Percentiles rank a stretch among this genome's conserved stretches.
Conservation (phyloP, 1,140 invertebrate species). For the Drosophila arizonae region DNA sequence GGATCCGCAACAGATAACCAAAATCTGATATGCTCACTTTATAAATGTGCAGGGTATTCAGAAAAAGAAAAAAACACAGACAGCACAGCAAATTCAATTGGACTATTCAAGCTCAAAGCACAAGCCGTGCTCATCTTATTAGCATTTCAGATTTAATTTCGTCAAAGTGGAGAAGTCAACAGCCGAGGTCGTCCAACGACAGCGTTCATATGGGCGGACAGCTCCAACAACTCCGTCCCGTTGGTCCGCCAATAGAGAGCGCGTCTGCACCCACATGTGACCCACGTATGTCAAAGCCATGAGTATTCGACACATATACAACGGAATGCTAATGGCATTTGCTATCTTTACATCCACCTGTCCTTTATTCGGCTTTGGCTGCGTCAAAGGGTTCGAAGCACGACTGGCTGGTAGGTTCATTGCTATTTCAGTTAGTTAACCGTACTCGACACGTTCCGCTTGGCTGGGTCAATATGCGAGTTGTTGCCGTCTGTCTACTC, state of each 20-base stretch:
- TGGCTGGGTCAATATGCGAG: conserved; percentile 68
- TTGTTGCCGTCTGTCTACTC: conserved; percentile 40
- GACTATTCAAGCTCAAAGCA: conserved; percentile 55
- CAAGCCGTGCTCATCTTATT: conserved; percentile 51
- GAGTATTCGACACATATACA: conserved; percentile 42
- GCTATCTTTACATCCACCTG: conserved; percentile 35
- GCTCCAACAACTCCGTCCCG: background rate
- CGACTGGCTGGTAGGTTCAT: conserved; percentile 33
- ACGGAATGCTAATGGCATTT: conserved; percentile 70
- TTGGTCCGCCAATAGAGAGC: conserved; percentile 2
- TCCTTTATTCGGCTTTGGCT: conserved; percentile 9
- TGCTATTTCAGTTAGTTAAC: conserved; percentile 73
- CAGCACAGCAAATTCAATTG: conserved; percentile 49
- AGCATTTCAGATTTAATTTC: conserved; percentile 79
- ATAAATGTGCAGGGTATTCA: background rate
- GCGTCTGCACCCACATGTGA: conserved; percentile 41
- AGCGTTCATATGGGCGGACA: conserved; percentile 21
- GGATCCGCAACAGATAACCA: too few species aligned
- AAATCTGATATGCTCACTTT: background rate
- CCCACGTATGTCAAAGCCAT: conserved; percentile 47
- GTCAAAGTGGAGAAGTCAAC: conserved; percentile 75
- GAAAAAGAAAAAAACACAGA: background rate
- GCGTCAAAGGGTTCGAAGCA: conserved; percentile 65
- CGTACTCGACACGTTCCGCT: conserved; percentile 74
- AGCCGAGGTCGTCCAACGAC: conserved; percentile 42